Evolutionary conservation across 1,140 invertebrate species (phyloP).

Genomic region (Ephestia elutella): DNA sequence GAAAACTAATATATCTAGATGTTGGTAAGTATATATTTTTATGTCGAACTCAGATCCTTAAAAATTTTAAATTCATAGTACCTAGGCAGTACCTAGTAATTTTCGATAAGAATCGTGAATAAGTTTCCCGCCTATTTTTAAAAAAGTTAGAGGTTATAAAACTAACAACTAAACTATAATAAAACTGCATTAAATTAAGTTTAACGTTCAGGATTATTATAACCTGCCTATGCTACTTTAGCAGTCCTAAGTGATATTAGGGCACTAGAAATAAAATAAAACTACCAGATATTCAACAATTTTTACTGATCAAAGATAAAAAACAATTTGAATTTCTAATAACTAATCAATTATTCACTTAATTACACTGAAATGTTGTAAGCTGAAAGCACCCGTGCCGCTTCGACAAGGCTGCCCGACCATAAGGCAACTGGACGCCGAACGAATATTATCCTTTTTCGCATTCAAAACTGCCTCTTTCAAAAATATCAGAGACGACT

Average conservation of each 20-base stretch:
- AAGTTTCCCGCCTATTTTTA: too few relatives aligned
- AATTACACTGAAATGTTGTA: slow-evolving; percentile 40
- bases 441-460: slow-evolving; percentile 83
- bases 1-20: too few relatives aligned
- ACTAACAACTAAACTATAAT: too few relatives aligned
- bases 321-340: not conserved
- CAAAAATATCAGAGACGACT: slow-evolving; percentile 92
- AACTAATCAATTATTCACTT: slow-evolving; percentile 3
- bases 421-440: slow-evolving; percentile 92
- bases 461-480: slow-evolving; percentile 85
- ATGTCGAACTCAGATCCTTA: not conserved
- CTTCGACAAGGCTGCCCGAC: slow-evolving; percentile 86
- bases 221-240: too few relatives aligned
- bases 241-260: too few relatives aligned
- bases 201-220: too few relatives aligned
- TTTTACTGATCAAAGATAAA: not conserved
- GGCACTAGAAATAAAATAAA: not conserved
- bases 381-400: slow-evolving; percentile 88
- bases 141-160: too few relatives aligned
- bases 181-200: too few relatives aligned
- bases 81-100: too few relatives aligned
- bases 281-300: not conserved
- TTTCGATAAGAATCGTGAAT: too few relatives aligned
- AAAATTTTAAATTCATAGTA: too few relatives aligned
- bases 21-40: too few relatives aligned